Base-by-base conservation (phyloP, 2,888 invertebrate genomes). In the Epistrophe eligans region DNA sequence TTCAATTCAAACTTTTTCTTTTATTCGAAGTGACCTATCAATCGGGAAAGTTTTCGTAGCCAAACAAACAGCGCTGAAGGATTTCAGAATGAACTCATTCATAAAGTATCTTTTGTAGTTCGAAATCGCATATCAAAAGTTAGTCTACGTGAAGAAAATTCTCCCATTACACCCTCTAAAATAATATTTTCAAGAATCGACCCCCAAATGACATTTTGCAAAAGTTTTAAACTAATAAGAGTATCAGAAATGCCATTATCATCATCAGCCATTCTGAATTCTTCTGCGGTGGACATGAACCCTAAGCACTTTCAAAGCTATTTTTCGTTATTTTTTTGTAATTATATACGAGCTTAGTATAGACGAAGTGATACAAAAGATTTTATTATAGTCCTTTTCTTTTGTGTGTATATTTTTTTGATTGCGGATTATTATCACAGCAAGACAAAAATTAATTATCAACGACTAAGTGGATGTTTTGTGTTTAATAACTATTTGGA, bases 341-440 rank as follows among this genome's bases (percentile, higher is more conserved):
- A 17, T 32, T 48, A 79, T 79, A 79, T 67, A 52, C 45, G 35
- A 50, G 70, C 79, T 71, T 55, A 28, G 24, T 70, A n/a, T n/a
- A 13, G 76, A 58, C 15, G 32, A 57, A 84, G 74, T 76, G 74
- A 84, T 84, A 76, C 76, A 84, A 76, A 45, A 55, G 80, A 80
- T 80, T 79, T 66, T 84, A 50, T 58, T 76, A n/a, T n/a, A 43
- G 60, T 35, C 43, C 43, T 67, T 19, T 52, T 67, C 52, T 43
- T 76, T 32, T 55, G 48, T 50, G 57, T 80, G 57, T 80, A 32
- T n/a, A 67, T 79, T 38, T 28, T 55, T 80, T 17, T 64, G 71
- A 84, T 77, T 84, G 76, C 28, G 38, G 52, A 67, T 62, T 43
- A 62, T 70, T 74, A 50, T 48, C 70, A 17, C 71, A 67, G 77